Evolutionary conservation across 2,888 invertebrate species (phyloP), one percentile per base, ranked within the genome.

Genomic region (Apamea epomidion): DNA sequence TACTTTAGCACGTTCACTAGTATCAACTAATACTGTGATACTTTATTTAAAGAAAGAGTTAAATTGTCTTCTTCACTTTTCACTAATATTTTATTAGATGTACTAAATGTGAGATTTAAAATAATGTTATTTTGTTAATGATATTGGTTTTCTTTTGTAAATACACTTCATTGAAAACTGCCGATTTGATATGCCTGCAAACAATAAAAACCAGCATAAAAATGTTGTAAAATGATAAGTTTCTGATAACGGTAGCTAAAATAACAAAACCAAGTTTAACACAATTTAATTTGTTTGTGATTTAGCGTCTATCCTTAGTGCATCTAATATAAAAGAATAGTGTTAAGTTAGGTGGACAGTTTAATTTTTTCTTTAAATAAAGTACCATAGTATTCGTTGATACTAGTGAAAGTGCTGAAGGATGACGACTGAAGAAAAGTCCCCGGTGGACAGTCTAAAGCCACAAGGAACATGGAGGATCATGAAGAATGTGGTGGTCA

Each of bases 401-500:
- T 54, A 29, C 0, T 18, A 82, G 79, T 85, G 73, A 42, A 14
- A 83, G 74, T 80, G 60, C 16, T 58, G 25, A 29, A 81, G 25
- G 73, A 90, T 90, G 89, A 83, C 76, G 58, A 81, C 80, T 64
- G 84, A 81, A 37, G 76, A 83, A 42, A 92, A 91, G 77, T 65
- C 78, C 1, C 83, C 87, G 6, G 86, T 86, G 72, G 89, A 89
- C 4, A 87, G 86, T 45, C 74, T 93, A 29, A 91, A 92, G 81
- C 92, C 95, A 2, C 88, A 80, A 10, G 94, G 95, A 86, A 96
- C 95, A 18, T 95, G 95, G 95, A 91, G 96, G 76, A 97, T 97
- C 70, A 81, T 95, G 88, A 97, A 97, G 89, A 97, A 97, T 88
- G 96, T 97, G 42, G 93, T 97, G 67, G 88, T 97, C 78, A 95